Evolutionary conservation across 2,113 vertebrate genomes (phyloP).

Genomic region (Accipiter virgatus): DNA sequence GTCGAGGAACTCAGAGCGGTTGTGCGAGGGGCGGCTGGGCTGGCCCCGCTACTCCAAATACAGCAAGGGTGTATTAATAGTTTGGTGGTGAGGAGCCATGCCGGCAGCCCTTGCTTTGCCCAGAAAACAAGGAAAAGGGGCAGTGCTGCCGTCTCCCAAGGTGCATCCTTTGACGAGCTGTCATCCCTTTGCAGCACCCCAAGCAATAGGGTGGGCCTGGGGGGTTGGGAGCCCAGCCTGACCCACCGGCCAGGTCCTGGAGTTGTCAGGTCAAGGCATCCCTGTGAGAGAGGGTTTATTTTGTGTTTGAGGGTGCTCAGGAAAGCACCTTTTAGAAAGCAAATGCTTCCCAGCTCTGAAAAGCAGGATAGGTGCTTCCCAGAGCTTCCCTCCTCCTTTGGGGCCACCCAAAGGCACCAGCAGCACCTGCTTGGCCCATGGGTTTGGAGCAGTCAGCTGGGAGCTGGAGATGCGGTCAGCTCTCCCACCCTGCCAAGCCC

Average conservation of each 20-base stretch:
- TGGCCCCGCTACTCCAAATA: background rate
- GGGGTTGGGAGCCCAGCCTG: background rate
- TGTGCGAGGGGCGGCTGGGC: accelerated
- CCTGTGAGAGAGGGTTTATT: accelerated
- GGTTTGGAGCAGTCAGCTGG: accelerated
- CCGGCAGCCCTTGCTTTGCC: background rate
- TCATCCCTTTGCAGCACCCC: background rate
- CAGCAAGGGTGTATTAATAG: background rate
- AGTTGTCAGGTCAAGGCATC: background rate
- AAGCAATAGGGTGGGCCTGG: background rate
- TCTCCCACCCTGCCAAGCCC: background rate
- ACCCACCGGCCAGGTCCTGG: background rate
- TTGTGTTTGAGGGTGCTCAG: accelerated
- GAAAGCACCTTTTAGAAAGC: background rate
- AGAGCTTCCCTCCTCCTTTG: background rate
- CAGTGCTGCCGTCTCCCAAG: accelerated
- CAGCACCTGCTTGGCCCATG: background rate
- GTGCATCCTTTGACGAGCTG: background rate
- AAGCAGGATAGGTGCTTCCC: background rate
- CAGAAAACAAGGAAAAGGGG: background rate
- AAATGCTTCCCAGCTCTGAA: background rate
- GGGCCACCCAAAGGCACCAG: accelerated
- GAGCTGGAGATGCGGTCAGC: accelerated
- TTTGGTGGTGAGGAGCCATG: background rate
- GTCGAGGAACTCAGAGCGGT: background rate